phyloP scores from a whole-genome alignment of 2,113 vertebrate species.

The Nycticebus coucang region DNA sequence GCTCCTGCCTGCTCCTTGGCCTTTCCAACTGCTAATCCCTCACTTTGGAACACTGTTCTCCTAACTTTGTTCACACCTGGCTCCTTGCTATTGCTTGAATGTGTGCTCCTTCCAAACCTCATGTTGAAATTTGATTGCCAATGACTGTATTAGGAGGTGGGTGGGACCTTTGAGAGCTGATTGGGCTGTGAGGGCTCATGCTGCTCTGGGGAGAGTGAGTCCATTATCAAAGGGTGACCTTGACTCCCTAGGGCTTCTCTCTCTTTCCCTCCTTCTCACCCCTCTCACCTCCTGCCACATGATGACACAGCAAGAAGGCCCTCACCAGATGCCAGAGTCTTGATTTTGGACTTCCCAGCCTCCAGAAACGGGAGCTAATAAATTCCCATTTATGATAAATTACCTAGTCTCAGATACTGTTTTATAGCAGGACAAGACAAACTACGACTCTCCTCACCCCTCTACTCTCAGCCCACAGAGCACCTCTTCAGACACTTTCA shows the following conservation, averaged over 20 bases:
- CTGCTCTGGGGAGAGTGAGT: background rate
- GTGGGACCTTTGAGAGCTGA: background rate
- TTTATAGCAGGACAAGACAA: background rate
- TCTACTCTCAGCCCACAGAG: background rate
- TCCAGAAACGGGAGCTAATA: background rate
- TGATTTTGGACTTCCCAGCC: background rate
- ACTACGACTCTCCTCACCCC: background rate
- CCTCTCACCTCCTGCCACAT: background rate
- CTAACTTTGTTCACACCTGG: background rate
- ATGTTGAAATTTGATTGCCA: background rate
- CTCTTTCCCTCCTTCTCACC: background rate
- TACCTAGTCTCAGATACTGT: background rate
- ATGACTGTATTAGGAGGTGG: background rate
- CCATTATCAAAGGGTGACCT: background rate
- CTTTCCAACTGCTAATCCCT: background rate
- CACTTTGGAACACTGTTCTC: background rate
- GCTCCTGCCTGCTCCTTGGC: background rate
- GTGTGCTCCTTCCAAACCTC: background rate
- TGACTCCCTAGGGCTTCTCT: background rate
- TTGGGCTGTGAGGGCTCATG: background rate
- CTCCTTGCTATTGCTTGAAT: background rate
- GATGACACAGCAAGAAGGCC: background rate
- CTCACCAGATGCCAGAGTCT: background rate
- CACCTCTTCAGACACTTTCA: background rate
- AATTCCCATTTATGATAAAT: background rate